Percentiles rank a stretch among this genome's conserved stretches.
Evolutionary conservation across 2,113 vertebrate genomes (phyloP).

Genomic region (Macroglossus sobrinus): DNA sequence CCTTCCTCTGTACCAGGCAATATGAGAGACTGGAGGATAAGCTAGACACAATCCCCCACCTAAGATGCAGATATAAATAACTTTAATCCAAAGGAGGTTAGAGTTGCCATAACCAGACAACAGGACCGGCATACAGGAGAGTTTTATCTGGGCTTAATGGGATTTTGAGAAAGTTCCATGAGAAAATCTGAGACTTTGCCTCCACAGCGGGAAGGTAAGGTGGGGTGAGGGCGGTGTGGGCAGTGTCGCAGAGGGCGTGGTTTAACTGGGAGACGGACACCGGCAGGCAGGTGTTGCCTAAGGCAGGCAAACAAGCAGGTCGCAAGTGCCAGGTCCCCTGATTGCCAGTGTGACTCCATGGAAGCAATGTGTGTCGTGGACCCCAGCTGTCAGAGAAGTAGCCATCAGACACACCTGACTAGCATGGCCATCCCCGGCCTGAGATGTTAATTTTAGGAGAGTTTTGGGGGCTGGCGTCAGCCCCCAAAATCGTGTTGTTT

Average conservation of each 20-base stretch:
- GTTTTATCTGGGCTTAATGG: neutral
- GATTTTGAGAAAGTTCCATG: neutral
- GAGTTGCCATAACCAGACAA: neutral
- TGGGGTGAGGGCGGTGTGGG: neutral
- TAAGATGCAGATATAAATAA: slow-evolving; percentile 14
- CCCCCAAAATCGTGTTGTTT: neutral
- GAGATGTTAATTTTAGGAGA: neutral
- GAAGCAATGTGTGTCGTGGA: rapidly evolving
- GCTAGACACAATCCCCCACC: neutral
- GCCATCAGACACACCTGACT: rapidly evolving
- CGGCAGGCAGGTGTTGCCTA: rapidly evolving
- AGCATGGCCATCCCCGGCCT: rapidly evolving
- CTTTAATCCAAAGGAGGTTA: neutral
- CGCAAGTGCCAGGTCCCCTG: rapidly evolving
- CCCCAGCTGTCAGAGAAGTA: neutral
- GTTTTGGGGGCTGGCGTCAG: rapidly evolving
- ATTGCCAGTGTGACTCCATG: neutral
- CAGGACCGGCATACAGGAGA: neutral
- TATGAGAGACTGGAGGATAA: neutral
- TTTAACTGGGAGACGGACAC: neutral
- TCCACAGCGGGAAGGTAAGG: neutral
- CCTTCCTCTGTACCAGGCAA: neutral
- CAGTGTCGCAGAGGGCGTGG: rapidly evolving
- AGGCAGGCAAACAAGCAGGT: neutral
- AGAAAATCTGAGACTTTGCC: neutral